A percentile compares a stretch with the other conserved stretches of the same genome.
Conservation (phyloP, 2,797 vertebrate genomes). For the Sebastes minor region DNA sequence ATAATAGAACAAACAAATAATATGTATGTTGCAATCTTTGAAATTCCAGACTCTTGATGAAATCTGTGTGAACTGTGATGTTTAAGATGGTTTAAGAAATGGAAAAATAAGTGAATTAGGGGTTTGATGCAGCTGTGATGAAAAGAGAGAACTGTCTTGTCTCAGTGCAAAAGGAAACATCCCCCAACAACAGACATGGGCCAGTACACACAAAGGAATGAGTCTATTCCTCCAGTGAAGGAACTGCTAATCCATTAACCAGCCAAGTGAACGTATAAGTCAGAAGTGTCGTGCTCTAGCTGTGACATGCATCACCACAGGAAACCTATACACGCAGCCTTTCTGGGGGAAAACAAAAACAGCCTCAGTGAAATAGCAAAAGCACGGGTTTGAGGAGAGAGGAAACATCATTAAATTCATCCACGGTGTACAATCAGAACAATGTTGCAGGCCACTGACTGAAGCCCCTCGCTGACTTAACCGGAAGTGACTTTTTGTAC, state of each 20-base stretch:
- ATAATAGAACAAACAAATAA: no score
- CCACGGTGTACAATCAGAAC: constrained; percentile 17
- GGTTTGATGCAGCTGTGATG: neutral
- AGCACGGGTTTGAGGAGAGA: constrained; percentile 22
- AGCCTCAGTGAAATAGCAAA: constrained; percentile 5
- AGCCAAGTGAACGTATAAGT: constrained; percentile 23
- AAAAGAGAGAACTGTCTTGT: constrained; percentile 1
- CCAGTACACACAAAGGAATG: constrained; percentile 15
- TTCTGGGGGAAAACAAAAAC: neutral
- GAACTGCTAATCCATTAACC: constrained; percentile 52
- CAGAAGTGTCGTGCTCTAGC: constrained; percentile 3
- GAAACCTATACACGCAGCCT: constrained; percentile 9
- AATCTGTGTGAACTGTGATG: neutral
- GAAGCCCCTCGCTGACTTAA: constrained; percentile 34
- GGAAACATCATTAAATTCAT: constrained; percentile 50
- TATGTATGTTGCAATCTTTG: neutral
- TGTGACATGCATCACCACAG: constrained; percentile 36
- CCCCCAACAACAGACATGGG: constrained; percentile 20
- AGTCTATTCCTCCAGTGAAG: constrained; percentile 33
- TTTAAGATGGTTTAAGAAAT: neutral
- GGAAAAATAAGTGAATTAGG: neutral
- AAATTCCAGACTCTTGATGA: neutral
- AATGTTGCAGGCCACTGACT: constrained; percentile 28
- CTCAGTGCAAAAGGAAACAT: constrained; percentile 17
- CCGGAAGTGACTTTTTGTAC: constrained; percentile 46